Percentiles rank a stretch among this genome's conserved stretches.
Conservation (phyloP, 2,888 invertebrate species). For the Scaptomyza flava region DNA sequence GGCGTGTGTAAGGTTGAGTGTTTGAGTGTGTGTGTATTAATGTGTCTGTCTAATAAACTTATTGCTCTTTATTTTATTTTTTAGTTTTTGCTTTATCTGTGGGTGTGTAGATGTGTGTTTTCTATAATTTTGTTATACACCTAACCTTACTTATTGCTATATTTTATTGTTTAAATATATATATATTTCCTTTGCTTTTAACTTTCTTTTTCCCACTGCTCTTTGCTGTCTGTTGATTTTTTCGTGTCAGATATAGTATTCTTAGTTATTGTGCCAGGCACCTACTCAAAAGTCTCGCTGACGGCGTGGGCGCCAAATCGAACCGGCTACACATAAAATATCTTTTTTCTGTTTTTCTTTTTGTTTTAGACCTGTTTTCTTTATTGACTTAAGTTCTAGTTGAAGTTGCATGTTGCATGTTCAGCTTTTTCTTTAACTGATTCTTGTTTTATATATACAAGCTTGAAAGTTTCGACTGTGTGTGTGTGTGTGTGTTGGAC, state of each 20-base stretch:
- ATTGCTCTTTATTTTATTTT: conserved; percentile 26
- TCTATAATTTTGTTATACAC: conserved; percentile 53
- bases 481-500: conserved; percentile 24
- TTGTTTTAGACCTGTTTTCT: conserved; percentile 61
- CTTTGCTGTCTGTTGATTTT: conserved; percentile 24
- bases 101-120: conserved; percentile 9
- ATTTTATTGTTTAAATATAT: conserved; percentile 24
- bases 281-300: conserved; percentile 52
- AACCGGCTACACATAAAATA: conserved; percentile 49
- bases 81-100: conserved; percentile 19
- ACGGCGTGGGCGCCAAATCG: conserved; percentile 33
- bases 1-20: conserved; percentile 21
- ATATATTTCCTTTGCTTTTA: conserved; percentile 26
- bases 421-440: conserved; percentile 9
- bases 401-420: conserved; percentile 50
- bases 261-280: conserved; percentile 70
- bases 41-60: conserved; percentile 34
- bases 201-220: conserved; percentile 17
- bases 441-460: conserved; percentile 36
- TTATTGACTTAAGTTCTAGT: conserved; percentile 50
- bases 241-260: conserved; percentile 36
- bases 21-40: conserved; percentile 6
- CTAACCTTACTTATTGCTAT: conserved; percentile 53
- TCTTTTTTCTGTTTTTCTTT: conserved; percentile 11
- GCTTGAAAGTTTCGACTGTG: conserved; percentile 32